Conservation (phyloP, 2,888 invertebrate species). For the Cerastis rubricosa region DNA sequence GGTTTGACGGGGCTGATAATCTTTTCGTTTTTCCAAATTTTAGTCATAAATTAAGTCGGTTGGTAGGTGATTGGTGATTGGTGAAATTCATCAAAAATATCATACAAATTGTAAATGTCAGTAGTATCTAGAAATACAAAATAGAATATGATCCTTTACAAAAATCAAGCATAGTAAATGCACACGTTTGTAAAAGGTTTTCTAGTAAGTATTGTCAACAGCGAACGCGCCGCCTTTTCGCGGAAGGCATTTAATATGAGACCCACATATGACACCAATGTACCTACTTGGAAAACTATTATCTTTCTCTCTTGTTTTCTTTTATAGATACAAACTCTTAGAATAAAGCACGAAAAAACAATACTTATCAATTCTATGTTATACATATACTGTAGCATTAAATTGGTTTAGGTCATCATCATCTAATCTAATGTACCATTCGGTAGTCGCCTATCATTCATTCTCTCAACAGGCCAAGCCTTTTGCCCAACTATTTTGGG, state of each 20-base stretch:
- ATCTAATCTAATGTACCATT: no score
- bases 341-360: not conserved
- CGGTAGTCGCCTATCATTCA: no score
- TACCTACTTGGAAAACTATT: conserved; percentile 5
- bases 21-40: no score
- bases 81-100: not conserved
- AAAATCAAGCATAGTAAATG: not conserved
- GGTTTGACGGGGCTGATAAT: no score
- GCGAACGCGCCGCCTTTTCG: not conserved
- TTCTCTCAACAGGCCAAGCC: no score
- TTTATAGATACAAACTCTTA: not conserved
- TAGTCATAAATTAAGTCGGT: no score
- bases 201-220: not conserved
- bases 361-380: not conserved
- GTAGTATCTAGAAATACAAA: not conserved
- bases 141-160: not conserved
- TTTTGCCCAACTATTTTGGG: not conserved
- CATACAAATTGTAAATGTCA: not conserved
- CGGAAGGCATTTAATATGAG: conserved; percentile 6
- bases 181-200: not conserved
- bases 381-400: not conserved
- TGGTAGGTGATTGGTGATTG: not conserved
- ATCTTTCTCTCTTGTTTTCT: not conserved
- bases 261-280: not conserved
- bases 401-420: not conserved